Conservation (phyloP, 2,113 vertebrate genomes). For the Chaetura pelagica region DNA sequence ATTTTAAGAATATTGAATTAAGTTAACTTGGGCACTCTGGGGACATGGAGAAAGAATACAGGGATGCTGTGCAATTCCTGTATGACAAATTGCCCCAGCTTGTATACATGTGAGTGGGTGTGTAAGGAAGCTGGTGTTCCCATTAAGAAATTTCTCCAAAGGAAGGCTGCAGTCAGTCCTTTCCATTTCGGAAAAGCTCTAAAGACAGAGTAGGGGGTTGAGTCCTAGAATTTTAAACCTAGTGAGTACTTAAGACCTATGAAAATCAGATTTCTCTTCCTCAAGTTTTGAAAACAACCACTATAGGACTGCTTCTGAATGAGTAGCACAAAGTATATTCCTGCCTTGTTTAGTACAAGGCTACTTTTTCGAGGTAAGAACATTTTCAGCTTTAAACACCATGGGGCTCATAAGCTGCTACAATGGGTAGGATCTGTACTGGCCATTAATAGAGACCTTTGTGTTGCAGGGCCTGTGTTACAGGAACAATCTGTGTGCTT, state of each 20-base stretch:
- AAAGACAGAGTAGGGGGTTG: not conserved
- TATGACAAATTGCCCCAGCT: not conserved
- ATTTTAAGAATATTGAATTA: not conserved
- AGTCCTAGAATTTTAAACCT: not conserved
- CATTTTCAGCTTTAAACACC: not conserved
- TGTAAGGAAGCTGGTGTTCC: not conserved
- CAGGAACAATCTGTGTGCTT: not conserved
- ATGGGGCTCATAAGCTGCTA: not conserved
- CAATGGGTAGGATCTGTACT: not conserved
- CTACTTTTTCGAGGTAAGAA: not conserved
- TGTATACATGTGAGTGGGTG: not conserved
- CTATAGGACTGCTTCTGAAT: not conserved
- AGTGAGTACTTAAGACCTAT: not conserved
- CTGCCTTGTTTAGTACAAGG: not conserved
- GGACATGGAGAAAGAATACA: not conserved
- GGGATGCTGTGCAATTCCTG: not conserved
- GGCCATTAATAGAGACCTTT: not conserved
- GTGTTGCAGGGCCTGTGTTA: not conserved
- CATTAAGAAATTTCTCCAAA: not conserved
- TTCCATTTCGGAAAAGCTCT: not conserved
- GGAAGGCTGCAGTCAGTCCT: not conserved
- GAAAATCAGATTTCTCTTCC: not conserved
- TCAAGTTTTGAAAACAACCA: not conserved
- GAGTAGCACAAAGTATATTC: not conserved
- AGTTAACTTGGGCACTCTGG: not conserved